Conservation (phyloP, 2,888 invertebrate species). For the Hemaris fuciformis region DNA sequence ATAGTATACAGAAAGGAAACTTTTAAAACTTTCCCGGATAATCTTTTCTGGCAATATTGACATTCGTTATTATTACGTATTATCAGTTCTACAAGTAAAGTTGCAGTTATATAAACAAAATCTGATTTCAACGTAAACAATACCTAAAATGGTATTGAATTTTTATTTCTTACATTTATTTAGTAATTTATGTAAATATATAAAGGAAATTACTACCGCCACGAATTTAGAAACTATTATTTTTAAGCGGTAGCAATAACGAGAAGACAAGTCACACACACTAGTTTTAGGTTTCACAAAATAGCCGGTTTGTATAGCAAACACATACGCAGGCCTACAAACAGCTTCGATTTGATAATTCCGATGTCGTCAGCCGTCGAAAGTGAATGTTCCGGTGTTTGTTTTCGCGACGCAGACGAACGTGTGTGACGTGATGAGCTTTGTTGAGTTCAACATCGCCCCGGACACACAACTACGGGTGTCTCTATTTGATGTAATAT, state of each 20-base stretch:
- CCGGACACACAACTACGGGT: constrained; percentile 23
- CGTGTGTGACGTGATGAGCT: constrained; percentile 57
- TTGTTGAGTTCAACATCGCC: constrained; percentile 47
- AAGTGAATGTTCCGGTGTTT: constrained; percentile 77
- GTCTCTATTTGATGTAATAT: background rate
- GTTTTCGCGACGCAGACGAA: constrained; percentile 53
- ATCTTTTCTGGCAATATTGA: constrained; percentile 57
- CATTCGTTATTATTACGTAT: constrained; percentile 44
- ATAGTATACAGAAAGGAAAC: background rate
- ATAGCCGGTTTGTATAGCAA: constrained; percentile 10
- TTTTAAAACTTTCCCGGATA: constrained; percentile 47
- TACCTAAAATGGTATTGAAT: background rate
- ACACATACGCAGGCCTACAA: constrained; percentile 12
- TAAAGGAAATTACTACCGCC: background rate
- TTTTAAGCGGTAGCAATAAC: background rate
- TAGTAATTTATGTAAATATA: background rate
- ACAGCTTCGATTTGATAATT: constrained; percentile 39
- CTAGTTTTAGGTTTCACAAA: constrained; percentile 4
- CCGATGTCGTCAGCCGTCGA: constrained; percentile 61
- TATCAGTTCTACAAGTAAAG: no score
- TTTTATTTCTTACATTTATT: background rate
- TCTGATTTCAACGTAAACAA: background rate
- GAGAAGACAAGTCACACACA: constrained; percentile 19
- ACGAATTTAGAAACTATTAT: background rate
- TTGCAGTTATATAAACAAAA: no score